Base-by-base conservation (phyloP, 2,797 vertebrate species). In the Chloroceryle inda region DNA sequence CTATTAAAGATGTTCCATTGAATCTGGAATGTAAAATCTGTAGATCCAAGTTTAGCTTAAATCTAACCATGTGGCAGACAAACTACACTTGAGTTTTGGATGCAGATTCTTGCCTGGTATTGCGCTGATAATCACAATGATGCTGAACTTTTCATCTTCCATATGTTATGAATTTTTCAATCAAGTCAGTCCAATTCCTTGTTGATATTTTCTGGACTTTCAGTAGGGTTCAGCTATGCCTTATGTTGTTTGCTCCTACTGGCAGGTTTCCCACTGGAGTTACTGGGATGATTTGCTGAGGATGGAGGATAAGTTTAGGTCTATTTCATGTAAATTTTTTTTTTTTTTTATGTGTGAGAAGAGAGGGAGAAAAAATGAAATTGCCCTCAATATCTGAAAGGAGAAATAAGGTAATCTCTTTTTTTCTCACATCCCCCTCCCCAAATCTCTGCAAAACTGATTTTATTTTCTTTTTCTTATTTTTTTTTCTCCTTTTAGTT, bases 401-500 rank as follows among this genome's bases (percentile, higher is more conserved):
- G 42, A 79, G 50, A 92, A 91, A 58, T 75, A 88, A 79, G 27
- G 40, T 38, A 53, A 31, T 20, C 13, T 49, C 40, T 45, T 53
- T 50, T 26, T 37, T 37, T 37, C 37, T 37, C 35, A 35, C 35
- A 35, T 35, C 35, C 37, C 37, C 37, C 37, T 37, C 37, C 37
- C 37, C 37, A 37, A 37, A 11, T 37, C 38, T 71, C 40, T 77
- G 27, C 13, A 83, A 59, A 53, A 37, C 27, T 42, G 4, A 5
- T 19, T 33, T 19, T 42, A 20, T 15, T 23, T 18, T 26, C 3
- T 12, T 8, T 11, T 29, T 8, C 21, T 9, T 27, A n/a, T 5
- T 5, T 1, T 1, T 24, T 7, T 21, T n/a, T 1, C 1, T 2
- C 3, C 12, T 4, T 47, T 31, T 40, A 13, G 17, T 45, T 83